Base-by-base conservation (phyloP, 2,888 invertebrate species). In the Galeopsomyia nigrocyanea region DNA sequence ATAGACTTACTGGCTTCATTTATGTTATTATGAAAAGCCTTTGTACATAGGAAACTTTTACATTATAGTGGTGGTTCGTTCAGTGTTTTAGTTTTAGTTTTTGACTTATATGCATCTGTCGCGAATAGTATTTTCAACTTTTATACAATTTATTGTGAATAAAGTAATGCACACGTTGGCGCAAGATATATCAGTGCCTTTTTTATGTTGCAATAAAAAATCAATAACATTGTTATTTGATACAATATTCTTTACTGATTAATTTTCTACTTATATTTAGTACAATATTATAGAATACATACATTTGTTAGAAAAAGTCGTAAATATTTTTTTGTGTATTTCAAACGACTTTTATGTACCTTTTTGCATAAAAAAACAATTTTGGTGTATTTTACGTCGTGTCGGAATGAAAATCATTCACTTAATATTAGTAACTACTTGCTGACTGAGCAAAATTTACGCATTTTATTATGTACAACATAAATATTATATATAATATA, bases 171-270 rank as follows among this genome's bases (percentile, higher is more conserved):
- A 63, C 53, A 63, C 67, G 14, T 31, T 21, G 47, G 17, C 64
- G 67, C 63, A 51, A 2, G 65, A 57, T 47, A 67, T 56, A 53
- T 17, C 53, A 60, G 63, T 57, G 19, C 16, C 49, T 56, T 65
- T 62, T 68, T 57, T 17, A 60, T 61, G 68, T 60, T 60, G 68
- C 68, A 73, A 73, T 68, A 73, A 60, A 73, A 60, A 73, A 73
- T 63, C 49, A 58, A 71, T 68, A 39, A 64, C n/a, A 58, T 60
- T 68, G 66, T 68, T 68, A 64, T 68, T 6, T 50, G 19, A 63
- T 47, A 5, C 17, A 49, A 58, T 16, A 58, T 50, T 19, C 49
- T n/a, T 26, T 14, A 63, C 50, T 39, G 31, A 58, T 22, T 16
- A 53, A 9, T 58, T 17, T 58, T 5, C 13, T 39, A 39, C 7